Base-by-base conservation (phyloP, 2,113 vertebrate genomes). In the Chiloscyllium plagiosum region DNA sequence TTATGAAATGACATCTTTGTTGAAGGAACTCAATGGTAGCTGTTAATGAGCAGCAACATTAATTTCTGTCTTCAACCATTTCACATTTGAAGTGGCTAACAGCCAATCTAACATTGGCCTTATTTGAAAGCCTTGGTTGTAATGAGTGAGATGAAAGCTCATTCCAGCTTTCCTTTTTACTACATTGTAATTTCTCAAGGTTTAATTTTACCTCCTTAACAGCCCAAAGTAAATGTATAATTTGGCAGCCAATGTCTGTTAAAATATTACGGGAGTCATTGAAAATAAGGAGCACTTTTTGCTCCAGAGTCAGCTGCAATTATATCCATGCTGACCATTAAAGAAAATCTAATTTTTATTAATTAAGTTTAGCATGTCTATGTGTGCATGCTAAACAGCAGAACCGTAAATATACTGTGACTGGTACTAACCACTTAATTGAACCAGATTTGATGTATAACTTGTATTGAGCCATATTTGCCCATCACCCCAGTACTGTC, bases 121-220 rank as follows among this genome's bases (percentile, higher is more conserved):
- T 52, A 95, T 69, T 52, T 95, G 69, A 95, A 95, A 95, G 68
- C 68, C 47, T 72, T 29, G 26, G 68, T 50, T 50, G 94, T 72
- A 95, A 95, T 95, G 94, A 72, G 68, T 24, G 4, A 76, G 69
- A 72, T 95, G 94, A 95, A 76, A 72, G 42, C 37, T 70, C 42
- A 52, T 95, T 95, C 47, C 94, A 72, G 50, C 94, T 95, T 47
- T 47, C n/a, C 56, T 94, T 70, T 89, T 94, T 70, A 94, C 66
- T 52, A 33, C 69, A 52, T 47, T 72, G 69, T 76, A 52, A 50
- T 70, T 95, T 72, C 72, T 47, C 26, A 5, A 47, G 94, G 22
- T 33, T 95, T 76, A 95, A 33, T 72, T 95, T 95, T 95, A 42
- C 42, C 52, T 95, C 47, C 42, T 47, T 95, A 50, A 42, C 94